phyloP scores from a whole-genome alignment of 2,888 invertebrate genomes.

The Leistus spinibarbis region DNA sequence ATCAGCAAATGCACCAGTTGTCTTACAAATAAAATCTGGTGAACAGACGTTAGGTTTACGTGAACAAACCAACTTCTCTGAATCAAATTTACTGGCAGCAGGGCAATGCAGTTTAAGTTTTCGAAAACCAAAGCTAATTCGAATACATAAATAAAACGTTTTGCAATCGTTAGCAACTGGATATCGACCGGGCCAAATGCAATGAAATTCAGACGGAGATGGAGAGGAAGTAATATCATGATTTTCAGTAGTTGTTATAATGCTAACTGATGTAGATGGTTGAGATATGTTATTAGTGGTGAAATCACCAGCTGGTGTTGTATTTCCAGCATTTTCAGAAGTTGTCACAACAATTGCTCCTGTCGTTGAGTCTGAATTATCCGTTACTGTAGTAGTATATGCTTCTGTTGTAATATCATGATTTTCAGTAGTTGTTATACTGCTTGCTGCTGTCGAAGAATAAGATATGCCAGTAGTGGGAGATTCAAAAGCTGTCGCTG shows the following conservation, averaged over 20 bases:
- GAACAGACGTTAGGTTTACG: conserved; percentile 44
- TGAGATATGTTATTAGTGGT: background rate
- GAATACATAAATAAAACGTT: conserved; percentile 49
- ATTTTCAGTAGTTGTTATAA: background rate
- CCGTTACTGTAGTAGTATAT: background rate
- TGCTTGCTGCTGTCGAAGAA: background rate
- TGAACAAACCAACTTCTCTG: conserved; percentile 46
- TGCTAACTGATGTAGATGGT: background rate
- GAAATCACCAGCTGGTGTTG: background rate
- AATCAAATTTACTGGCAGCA: conserved; percentile 46
- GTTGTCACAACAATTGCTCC: background rate
- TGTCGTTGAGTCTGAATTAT: background rate
- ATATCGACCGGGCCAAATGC: conserved; percentile 47
- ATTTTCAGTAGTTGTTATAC: background rate
- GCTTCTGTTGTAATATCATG: background rate
- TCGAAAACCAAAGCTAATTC: conserved; percentile 40
- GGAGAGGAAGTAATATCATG: background rate
- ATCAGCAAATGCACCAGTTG: conserved; percentile 60
- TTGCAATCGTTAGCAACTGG: conserved; percentile 48
- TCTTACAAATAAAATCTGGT: conserved; percentile 45
- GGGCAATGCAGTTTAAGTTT: conserved; percentile 48
- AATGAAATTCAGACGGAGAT: conserved; percentile 42
- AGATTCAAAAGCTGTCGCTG: too few species aligned
- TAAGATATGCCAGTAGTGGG: background rate
- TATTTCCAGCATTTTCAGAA: background rate